A percentile compares a stretch with the other conserved stretches of the same genome.
These are phyloP conservation scores for Halictus rubicundus DNA, from an alignment of 1,140 invertebrate species.

Conservation along the genomic window DNA sequence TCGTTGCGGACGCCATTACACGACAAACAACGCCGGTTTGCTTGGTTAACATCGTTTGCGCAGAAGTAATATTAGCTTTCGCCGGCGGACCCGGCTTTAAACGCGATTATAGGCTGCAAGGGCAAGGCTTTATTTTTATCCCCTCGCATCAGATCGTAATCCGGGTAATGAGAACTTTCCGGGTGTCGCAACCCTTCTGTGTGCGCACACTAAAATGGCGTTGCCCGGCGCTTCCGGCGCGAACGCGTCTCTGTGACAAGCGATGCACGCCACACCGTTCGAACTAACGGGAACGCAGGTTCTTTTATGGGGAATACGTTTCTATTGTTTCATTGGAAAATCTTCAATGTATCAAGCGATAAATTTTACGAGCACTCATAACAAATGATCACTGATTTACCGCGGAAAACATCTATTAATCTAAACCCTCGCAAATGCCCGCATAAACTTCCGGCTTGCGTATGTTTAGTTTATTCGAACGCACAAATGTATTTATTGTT, in stretches of 20 bases:
- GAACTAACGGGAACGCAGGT: no score
- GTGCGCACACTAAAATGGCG: background rate
- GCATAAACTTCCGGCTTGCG: background rate
- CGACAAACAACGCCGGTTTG: conserved; percentile 39
- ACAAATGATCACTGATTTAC: background rate
- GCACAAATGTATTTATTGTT: background rate
- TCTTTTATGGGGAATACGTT: no score
- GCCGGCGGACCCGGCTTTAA: conserved; percentile 38
- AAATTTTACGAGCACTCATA: background rate
- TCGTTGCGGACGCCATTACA: conserved; percentile 41
- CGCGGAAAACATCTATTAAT: background rate
- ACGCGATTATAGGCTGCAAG: conserved; percentile 41
- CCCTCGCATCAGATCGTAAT: conserved; percentile 8
- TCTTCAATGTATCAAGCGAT: background rate
- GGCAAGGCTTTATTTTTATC: conserved; percentile 44
- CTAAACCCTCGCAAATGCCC: background rate
- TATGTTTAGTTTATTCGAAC: background rate
- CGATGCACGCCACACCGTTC: no score
- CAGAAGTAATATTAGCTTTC: conserved; percentile 48
- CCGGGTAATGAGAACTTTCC: conserved; percentile 26
- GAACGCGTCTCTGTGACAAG: background rate
- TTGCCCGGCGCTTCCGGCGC: background rate
- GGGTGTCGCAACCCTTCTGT: conserved; percentile 22
- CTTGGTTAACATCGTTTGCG: conserved; percentile 47
- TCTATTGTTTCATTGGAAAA: no score